Percentiles rank a stretch among this genome's conserved stretches.
phyloP scores from a whole-genome alignment of 2,113 vertebrate genomes.

The Tragulus kanchil region DNA sequence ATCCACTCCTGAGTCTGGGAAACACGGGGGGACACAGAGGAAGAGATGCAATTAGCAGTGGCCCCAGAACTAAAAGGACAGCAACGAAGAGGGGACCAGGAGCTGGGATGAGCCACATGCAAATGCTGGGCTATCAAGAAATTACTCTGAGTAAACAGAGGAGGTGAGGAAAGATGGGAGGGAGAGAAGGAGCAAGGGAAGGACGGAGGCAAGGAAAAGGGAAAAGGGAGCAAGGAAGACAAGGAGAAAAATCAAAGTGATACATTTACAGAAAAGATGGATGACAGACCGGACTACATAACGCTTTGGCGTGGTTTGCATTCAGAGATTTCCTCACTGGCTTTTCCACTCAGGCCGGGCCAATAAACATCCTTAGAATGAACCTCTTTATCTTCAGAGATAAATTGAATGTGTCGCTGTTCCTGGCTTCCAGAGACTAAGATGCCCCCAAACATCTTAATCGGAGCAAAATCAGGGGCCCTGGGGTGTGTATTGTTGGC shows the following conservation, averaged over 20 bases:
- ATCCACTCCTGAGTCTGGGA: neutral
- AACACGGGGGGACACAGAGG: neutral
- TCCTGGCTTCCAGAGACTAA: neutral
- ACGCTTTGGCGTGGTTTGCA: neutral
- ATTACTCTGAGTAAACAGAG: neutral
- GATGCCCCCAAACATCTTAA: neutral
- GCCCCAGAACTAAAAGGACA: neutral
- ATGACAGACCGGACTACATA: accelerated
- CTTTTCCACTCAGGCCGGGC: neutral
- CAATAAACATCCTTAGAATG: neutral
- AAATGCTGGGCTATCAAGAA: neutral
- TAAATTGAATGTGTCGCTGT: neutral
- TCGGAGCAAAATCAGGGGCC: neutral
- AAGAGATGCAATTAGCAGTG: neutral
- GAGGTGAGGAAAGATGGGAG: neutral
- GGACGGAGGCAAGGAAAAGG: neutral
- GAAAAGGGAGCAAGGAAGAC: neutral
- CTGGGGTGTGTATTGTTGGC: neutral
- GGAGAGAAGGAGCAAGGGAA: neutral
- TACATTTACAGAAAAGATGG: neutral
- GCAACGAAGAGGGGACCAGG: neutral
- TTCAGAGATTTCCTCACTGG: neutral
- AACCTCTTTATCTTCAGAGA: neutral
- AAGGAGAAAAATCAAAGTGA: neutral
- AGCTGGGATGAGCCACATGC: accelerated